These are phyloP conservation scores for Pristis pectinata DNA, from an alignment of 2,797 vertebrate genomes.

Conservation along the genomic window DNA sequence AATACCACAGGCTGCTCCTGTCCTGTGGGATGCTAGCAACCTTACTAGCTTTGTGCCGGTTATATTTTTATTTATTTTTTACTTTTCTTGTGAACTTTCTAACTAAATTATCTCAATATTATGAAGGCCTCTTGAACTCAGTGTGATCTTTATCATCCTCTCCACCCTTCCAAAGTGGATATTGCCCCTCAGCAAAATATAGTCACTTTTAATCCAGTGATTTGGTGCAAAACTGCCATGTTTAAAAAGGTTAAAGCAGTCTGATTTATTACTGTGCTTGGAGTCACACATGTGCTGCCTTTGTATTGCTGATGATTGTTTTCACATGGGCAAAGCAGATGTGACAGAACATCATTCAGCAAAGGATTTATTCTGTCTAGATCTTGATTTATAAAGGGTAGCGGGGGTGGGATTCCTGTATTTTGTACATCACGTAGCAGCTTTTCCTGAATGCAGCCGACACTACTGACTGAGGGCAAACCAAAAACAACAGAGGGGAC, in stretches of 20 bases:
- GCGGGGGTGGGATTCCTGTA: background rate
- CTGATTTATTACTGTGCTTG: background rate
- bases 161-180: no score
- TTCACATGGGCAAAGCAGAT: background rate
- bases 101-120: no score
- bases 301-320: background rate
- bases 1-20: no score
- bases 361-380: background rate
- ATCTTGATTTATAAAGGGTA: background rate
- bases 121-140: no score
- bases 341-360: background rate
- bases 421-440: background rate
- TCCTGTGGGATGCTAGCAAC: no score
- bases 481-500: background rate
- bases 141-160: no score
- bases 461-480: background rate
- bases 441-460: background rate
- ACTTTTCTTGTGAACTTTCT: no score
- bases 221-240: background rate
- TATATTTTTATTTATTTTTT: no score
- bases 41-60: no score
- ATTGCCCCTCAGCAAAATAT: background rate
- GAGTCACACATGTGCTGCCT: background rate
- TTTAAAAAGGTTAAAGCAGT: background rate
- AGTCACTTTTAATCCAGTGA: background rate